These are phyloP conservation scores for Harpagifer antarcticus DNA, from an alignment of 2,797 vertebrate species.

Conservation along the genomic window DNA sequence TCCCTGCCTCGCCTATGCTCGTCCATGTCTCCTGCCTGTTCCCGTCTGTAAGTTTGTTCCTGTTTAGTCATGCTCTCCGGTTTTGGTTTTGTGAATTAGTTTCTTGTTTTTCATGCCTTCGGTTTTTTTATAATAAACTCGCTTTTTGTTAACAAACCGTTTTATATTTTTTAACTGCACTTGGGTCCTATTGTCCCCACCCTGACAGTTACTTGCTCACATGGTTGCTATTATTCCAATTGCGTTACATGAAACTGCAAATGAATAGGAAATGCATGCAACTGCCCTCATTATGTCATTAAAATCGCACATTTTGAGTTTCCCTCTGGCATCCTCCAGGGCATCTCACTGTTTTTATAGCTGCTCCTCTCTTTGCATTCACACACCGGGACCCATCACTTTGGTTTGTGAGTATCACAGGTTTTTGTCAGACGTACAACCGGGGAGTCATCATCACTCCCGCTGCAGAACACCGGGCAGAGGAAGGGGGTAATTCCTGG, in stretches of 20 bases:
- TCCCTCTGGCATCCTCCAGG: slow-evolving; percentile 66
- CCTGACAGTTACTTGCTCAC: not conserved
- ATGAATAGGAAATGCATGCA: slow-evolving; percentile 56
- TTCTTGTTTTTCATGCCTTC: no score
- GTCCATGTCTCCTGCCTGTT: no score
- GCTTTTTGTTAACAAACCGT: no score
- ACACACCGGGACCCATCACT: slow-evolving; percentile 65
- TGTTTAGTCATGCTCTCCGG: no score
- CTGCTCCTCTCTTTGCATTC: slow-evolving; percentile 43
- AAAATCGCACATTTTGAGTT: slow-evolving; percentile 59
- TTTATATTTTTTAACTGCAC: no score
- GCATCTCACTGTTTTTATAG: slow-evolving; percentile 63
- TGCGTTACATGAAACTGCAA: slow-evolving; percentile 53
- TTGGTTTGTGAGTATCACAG: slow-evolving; percentile 68
- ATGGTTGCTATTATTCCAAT: slow-evolving; percentile 20
- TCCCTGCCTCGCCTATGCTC: no score
- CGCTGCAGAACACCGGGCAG: slow-evolving; percentile 34
- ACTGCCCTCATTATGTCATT: slow-evolving; percentile 81
- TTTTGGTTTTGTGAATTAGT: no score
- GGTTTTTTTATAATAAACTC: no score
- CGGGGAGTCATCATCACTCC: slow-evolving; percentile 70
- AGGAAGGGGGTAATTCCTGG: slow-evolving; percentile 52
- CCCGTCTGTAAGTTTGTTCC: no score
- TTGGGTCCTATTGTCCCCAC: no score
- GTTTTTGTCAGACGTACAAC: slow-evolving; percentile 65